Evolutionary conservation across 2,113 vertebrate genomes (phyloP).

Genomic region (Leptobrachium ailaonicum): DNA sequence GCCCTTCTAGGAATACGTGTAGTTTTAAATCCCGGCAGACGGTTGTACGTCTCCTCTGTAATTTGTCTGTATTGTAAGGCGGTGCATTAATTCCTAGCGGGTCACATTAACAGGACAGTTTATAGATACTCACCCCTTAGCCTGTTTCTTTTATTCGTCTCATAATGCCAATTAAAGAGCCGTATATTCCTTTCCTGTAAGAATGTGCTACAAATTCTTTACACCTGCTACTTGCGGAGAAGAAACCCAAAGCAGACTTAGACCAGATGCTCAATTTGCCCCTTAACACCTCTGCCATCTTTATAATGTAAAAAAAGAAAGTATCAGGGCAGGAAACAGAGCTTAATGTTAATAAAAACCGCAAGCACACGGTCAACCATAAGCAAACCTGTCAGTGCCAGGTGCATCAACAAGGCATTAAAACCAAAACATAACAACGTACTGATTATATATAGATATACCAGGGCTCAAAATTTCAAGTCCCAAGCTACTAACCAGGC

Average conservation of each 20-base stretch:
- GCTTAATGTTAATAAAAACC: too few species aligned
- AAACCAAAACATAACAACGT: too few species aligned
- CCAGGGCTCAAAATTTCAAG: too few species aligned
- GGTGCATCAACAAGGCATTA: too few species aligned
- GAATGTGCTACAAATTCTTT: neutral
- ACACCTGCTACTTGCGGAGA: neutral
- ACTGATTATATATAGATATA: too few species aligned
- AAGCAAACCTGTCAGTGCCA: too few species aligned
- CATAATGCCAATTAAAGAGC: neutral
- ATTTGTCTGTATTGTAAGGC: constrained; percentile 13
- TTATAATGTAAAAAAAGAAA: too few species aligned
- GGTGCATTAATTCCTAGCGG: constrained; percentile 17
- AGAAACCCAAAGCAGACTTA: neutral
- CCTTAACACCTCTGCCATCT: too few species aligned
- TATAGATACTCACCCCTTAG: constrained; percentile 18
- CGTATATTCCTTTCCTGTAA: constrained; percentile 5
- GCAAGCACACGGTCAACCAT: too few species aligned
- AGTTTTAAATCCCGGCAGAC: constrained; percentile 12
- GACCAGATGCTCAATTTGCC: too few species aligned
- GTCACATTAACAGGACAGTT: constrained; percentile 31
- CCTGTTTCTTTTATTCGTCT: constrained; percentile 15
- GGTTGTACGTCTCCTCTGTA: neutral
- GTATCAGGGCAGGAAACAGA: too few species aligned
- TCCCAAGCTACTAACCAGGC: too few species aligned
- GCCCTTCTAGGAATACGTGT: constrained; percentile 39